Conservation (phyloP, 2,113 vertebrate genomes). For the Anguilla rostrata region DNA sequence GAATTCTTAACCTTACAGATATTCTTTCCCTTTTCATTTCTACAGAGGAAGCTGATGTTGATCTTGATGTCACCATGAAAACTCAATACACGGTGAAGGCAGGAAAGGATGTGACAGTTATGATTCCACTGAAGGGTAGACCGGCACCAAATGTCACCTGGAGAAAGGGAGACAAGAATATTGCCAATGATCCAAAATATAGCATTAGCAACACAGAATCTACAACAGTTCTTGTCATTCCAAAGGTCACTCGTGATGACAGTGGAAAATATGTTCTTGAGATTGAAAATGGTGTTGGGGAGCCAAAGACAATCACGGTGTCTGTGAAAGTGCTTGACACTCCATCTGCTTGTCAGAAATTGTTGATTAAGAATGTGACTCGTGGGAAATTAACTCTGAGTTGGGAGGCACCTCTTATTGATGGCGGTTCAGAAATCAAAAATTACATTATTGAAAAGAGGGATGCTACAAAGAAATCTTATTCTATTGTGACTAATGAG, state of each 20-base stretch:
- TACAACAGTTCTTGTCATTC: conserved; percentile 84
- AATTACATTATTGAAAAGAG: conserved; percentile 94
- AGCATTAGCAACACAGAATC: conserved; percentile 87
- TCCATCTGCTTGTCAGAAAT: conserved; percentile 88
- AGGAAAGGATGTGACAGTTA: conserved; percentile 85
- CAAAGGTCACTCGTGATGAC: conserved; percentile 88
- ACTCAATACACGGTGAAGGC: conserved; percentile 87
- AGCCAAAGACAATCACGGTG: conserved; percentile 86
- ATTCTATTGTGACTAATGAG: conserved; percentile 80
- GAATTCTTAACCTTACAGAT: not conserved
- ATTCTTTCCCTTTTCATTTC: conserved; percentile 40
- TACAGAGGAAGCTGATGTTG: conserved; percentile 93
- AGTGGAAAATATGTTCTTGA: conserved; percentile 92
- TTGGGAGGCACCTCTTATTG: conserved; percentile 91
- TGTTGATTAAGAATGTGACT: conserved; percentile 89
- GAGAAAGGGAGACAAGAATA: conserved; percentile 90
- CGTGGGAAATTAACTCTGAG: conserved; percentile 85
- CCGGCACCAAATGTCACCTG: conserved; percentile 88
- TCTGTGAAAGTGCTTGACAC: conserved; percentile 91
- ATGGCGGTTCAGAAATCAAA: conserved; percentile 88
- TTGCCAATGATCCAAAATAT: conserved; percentile 81
- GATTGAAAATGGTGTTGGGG: conserved; percentile 94
- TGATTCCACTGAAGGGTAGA: conserved; percentile 92
- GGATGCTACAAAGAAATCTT: conserved; percentile 91
- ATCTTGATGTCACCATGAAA: conserved; percentile 87